These are phyloP conservation scores for Microplitis demolitor DNA, from an alignment of 1,140 invertebrate species.

Conservation along the genomic window DNA sequence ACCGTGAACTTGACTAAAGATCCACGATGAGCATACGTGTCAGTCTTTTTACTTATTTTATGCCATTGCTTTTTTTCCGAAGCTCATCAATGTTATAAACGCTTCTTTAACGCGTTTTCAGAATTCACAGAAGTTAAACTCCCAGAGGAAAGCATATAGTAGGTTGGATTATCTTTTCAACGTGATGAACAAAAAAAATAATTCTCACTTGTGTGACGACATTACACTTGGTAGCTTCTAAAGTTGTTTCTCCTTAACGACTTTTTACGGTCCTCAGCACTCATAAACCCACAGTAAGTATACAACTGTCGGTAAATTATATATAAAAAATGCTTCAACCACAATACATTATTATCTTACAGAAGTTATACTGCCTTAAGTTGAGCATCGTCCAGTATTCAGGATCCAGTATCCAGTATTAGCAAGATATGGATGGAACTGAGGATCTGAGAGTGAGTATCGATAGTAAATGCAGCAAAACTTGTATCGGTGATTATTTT, in stretches of 20 bases:
- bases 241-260: slow-evolving; percentile 14
- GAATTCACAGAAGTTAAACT: slow-evolving; percentile 11
- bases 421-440: too few relatives aligned
- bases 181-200: slow-evolving; percentile 14
- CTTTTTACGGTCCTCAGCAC: slow-evolving; percentile 16
- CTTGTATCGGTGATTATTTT: neutral
- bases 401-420: too few relatives aligned
- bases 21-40: neutral
- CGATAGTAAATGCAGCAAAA: neutral
- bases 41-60: neutral
- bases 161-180: slow-evolving; percentile 3
- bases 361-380: neutral
- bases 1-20: slow-evolving; percentile 28
- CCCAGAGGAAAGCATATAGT: slow-evolving; percentile 2
- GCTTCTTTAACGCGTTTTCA: slow-evolving; percentile 15
- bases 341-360: slow-evolving; percentile 12
- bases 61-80: neutral
- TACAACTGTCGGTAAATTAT: neutral
- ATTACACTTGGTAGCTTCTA: slow-evolving; percentile 22
- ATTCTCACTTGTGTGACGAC: slow-evolving; percentile 14
- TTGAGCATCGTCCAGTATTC: too few relatives aligned
- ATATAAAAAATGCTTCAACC: slow-evolving; percentile 1
- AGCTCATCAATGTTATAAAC: slow-evolving; percentile 8
- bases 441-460: neutral
- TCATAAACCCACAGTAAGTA: neutral